Evolutionary conservation across 2,888 invertebrate genomes (phyloP), one percentile per base, ranked within the genome.

Genomic region (Xiphydria camelus): DNA sequence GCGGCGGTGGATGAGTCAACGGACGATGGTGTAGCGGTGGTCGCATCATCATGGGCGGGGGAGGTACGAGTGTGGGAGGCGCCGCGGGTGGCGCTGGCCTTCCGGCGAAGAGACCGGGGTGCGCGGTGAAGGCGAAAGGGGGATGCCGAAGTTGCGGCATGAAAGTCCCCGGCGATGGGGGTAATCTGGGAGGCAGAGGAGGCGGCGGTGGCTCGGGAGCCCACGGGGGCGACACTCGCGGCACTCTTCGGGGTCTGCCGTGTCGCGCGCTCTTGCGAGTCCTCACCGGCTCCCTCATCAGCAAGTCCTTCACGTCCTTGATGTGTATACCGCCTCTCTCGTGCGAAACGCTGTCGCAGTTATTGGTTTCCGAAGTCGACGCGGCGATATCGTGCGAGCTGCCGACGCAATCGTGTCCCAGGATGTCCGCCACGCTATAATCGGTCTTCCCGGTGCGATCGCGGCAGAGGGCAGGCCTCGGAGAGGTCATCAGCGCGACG

Each of bases 1-100:
- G 75, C 0, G 77, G 76, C 14, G 33, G 32, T 18, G 34, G 38
- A 20, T 44, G 59, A 76, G 77, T 0, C 76, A 79, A 7, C 72
- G 75, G 50, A 19, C 55, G 50, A 35, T 43, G 57, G 29, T 47
- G 31, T 15, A 49, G 44, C 25, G 49, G 57, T 25, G 53, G 59
- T 23, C 29, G 40, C 12, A n/a, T 14, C 14, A 14, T 33, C 37
- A 38, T 45, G 36, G 26, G 22, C 31, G 47, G 45, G 40, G 10
- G 40, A 42, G 26, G 17, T 26, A 19, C 32, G 2, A 45, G 7
- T 5, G 44, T 37, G 0, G 44, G 9, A 4, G 35, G 40, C 3
- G 47, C 10, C 4, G 48, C 36, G 7, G 53, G n/a, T n/a, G 39
- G 40, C 34, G 22, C 49, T 33, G 41, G 59, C 45, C 62, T 73